A percentile compares a stretch with the other conserved stretches of the same genome.
These are phyloP conservation scores for Microplitis mediator DNA, from an alignment of 1,140 invertebrate species.

Conservation along the genomic window DNA sequence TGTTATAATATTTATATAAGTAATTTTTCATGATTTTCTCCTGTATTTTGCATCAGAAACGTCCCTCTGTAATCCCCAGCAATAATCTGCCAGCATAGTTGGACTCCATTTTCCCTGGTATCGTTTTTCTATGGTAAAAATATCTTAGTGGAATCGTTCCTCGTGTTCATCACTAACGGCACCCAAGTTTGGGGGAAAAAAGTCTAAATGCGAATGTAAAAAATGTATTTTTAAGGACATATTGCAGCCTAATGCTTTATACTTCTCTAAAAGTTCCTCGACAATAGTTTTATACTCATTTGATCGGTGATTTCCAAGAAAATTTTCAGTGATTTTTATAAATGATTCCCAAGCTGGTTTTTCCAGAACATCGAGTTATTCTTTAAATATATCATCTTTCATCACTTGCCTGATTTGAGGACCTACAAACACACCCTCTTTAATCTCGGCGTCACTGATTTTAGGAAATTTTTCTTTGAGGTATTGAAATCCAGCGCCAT, in stretches of 20 bases:
- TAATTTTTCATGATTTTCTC: not conserved
- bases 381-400: no score
- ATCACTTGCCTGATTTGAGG: not conserved
- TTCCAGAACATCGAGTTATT: no score
- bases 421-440: not conserved
- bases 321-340: no score
- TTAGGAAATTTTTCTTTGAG: not conserved
- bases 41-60: not conserved
- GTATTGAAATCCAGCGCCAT: slow-evolving; percentile 19
- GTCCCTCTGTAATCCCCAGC: not conserved
- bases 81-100: not conserved
- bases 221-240: not conserved
- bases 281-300: no score
- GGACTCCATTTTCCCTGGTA: not conserved
- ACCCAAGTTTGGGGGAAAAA: not conserved
- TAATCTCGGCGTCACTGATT: slow-evolving; percentile 1
- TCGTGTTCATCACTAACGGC: not conserved
- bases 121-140: not conserved
- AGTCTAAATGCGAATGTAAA: not conserved
- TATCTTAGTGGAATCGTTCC: not conserved
- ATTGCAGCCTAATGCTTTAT: not conserved
- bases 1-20: no score
- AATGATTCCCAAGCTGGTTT: no score
- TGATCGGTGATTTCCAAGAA: no score
- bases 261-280: not conserved